Percentiles rank a stretch among this genome's conserved stretches.
Evolutionary conservation across 2,797 vertebrate genomes (phyloP).

Genomic region (Pelodytes ibericus): DNA sequence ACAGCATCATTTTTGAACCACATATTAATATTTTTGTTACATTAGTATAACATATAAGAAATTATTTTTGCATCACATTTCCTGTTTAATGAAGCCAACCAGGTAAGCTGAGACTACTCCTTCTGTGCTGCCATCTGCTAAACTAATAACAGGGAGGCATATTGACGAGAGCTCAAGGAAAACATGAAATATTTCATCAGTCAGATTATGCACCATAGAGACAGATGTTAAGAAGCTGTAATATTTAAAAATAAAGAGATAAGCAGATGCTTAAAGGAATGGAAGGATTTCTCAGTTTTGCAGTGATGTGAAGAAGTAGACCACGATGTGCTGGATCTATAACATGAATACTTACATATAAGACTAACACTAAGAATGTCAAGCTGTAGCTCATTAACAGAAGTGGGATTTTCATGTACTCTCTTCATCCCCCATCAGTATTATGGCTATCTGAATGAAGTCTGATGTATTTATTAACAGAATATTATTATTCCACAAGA

Average conservation of each 20-base stretch:
- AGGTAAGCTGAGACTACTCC: constrained; percentile 75
- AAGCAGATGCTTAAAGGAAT: constrained; percentile 76
- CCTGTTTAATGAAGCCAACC: constrained; percentile 63
- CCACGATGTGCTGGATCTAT: constrained; percentile 43
- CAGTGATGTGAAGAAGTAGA: constrained; percentile 42
- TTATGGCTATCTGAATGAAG: no score
- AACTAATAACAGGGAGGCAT: constrained; percentile 81
- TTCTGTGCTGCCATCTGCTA: constrained; percentile 73
- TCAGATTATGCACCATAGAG: constrained; percentile 80
- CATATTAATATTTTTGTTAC: constrained; percentile 47
- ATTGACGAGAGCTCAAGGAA: constrained; percentile 82
- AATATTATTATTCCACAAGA: no score
- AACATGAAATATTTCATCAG: constrained; percentile 85
- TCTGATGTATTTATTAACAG: no score
- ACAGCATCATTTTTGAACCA: no score
- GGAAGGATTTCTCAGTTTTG: constrained; percentile 65
- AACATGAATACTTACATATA: constrained; percentile 39
- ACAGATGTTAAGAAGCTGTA: constrained; percentile 84
- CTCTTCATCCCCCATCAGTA: no score
- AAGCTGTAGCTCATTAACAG: constrained; percentile 19
- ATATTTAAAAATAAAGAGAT: constrained; percentile 83
- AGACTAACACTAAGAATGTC: constrained; percentile 33
- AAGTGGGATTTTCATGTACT: constrained; percentile 20
- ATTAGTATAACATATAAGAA: constrained; percentile 46
- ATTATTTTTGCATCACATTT: constrained; percentile 45